Conservation (phyloP, 2,797 vertebrate species). For the Lemur catta region DNA sequence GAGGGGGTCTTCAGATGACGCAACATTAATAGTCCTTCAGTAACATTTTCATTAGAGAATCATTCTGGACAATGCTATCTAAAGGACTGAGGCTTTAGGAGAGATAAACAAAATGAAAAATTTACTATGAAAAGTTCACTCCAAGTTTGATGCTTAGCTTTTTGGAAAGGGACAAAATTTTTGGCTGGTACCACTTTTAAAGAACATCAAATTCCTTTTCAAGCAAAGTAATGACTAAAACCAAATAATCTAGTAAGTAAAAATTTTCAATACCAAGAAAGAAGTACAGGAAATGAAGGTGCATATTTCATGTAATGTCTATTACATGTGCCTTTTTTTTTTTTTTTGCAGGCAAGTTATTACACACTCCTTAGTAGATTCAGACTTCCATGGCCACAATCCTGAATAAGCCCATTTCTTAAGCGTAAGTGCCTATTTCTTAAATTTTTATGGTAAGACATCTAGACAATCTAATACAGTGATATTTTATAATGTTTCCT, state of each 20-base stretch:
- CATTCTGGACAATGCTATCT: neutral
- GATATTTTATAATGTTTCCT: neutral
- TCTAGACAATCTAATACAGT: neutral
- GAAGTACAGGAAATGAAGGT: neutral
- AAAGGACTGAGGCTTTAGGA: neutral
- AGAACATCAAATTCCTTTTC: neutral
- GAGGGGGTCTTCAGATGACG: neutral
- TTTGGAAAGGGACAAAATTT: neutral
- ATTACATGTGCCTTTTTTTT: too few species aligned
- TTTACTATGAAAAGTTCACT: neutral
- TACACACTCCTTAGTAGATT: too few species aligned
- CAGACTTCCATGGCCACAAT: too few species aligned
- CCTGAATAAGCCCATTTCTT: too few species aligned
- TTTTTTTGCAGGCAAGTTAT: too few species aligned
- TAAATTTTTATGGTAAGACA: conserved; percentile 1
- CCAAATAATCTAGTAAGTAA: neutral
- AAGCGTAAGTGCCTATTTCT: neutral
- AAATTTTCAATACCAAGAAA: neutral
- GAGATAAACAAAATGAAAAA: neutral
- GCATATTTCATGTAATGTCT: too few species aligned
- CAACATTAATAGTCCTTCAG: neutral
- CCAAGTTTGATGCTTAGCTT: neutral
- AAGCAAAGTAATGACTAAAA: conserved; percentile 36
- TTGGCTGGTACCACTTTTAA: neutral
- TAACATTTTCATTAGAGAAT: neutral